Base-by-base conservation (phyloP, 2,888 invertebrate species). In the Aporophyla nigra region DNA sequence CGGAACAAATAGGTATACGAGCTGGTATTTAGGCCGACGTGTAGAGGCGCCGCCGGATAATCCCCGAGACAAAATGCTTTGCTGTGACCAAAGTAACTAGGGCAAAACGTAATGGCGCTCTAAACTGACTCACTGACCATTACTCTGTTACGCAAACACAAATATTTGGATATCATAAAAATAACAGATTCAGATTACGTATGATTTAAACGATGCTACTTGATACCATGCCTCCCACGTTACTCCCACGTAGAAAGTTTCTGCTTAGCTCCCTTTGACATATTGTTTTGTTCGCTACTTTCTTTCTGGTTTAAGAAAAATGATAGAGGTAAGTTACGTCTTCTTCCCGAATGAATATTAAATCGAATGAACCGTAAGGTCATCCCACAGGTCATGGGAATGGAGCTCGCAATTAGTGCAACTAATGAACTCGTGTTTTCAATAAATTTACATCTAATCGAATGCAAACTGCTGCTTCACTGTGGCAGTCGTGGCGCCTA, bases 1-100 rank as follows among this genome's bases (percentile, higher is more conserved):
- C 92, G 90, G 91, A 92, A 92, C 92, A 93, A 92, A 94, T 90
- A 82, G 83, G 70, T 63, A 91, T 88, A 87, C 83, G 81, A 83
- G 73, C 78, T 77, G 91, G 92, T 91, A 94, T 95, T 93, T 86
- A 87, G 94, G 93, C 86, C 93, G 87, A 80, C 82, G 87, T 87
- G 87, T 81, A 88, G 90, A 92, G 92, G 93, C 91, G 91, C 88
- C 86, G 82, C 83, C 85, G 84, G 87, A 90, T 94, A 93, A 93
- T 92, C 91, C 89, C 90, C 87, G 88, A 92, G 91, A 91, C 91
- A 90, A 91, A 92, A 90, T 86, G 87, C 81, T 88, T 83, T 78
- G 86, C 86, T 90, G 87, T 89, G 86, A 90, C 88, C 86, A 85
- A 86, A 87, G 88, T 83, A 92, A 92, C 90, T 93, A 86, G 92